Evolutionary conservation across 2,113 vertebrate genomes (phyloP).

Genomic region (Coryphaenoides rupestris): DNA sequence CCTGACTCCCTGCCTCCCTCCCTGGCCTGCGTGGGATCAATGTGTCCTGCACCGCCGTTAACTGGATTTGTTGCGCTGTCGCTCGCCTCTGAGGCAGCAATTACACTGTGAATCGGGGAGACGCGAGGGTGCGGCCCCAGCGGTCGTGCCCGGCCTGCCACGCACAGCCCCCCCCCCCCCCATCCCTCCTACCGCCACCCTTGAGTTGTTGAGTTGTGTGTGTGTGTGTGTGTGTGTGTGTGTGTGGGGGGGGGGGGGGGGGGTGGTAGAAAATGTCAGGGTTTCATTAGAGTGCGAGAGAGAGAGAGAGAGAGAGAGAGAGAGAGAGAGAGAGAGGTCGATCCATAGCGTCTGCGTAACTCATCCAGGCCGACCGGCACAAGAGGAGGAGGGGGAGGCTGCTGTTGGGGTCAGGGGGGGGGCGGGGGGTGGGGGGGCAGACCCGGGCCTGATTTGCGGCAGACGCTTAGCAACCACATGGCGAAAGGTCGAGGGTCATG

Average conservation of each 20-base stretch:
- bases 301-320: constrained; percentile 47
- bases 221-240: no score
- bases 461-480: constrained; percentile 41
- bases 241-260: neutral
- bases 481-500: constrained; percentile 52
- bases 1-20: constrained; percentile 13
- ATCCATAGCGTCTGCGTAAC: constrained; percentile 68
- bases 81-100: constrained; percentile 72
- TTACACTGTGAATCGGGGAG: constrained; percentile 66
- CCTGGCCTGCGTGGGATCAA: constrained; percentile 62
- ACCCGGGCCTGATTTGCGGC: constrained; percentile 53
- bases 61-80: constrained; percentile 74
- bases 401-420: no score
- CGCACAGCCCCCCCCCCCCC: no score
- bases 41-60: constrained; percentile 69
- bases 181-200: no score
- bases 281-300: constrained; percentile 59
- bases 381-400: neutral
- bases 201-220: no score
- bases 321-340: constrained; percentile 42
- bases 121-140: constrained; percentile 47
- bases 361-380: constrained; percentile 26
- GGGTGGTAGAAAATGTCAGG: constrained; percentile 60
- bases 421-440: no score
- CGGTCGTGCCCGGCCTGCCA: constrained; percentile 36